Base-by-base conservation (phyloP, 2,797 vertebrate species). In the Pipistrellus kuhlii region DNA sequence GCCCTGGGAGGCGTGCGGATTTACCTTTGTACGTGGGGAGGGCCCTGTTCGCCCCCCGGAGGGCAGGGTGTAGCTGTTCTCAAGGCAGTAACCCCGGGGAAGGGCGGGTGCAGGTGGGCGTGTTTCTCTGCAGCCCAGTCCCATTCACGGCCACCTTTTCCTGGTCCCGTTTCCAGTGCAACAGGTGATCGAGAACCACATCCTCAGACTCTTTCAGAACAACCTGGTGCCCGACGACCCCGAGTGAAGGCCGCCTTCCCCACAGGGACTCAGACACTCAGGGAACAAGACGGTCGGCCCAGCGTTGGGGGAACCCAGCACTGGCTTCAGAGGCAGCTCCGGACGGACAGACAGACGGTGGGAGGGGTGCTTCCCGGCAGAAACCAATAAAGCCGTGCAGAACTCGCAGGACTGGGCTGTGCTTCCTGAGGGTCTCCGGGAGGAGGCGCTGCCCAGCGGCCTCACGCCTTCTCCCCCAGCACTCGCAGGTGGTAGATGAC, bases 141-240 rank as follows among this genome's bases (percentile, higher is more conserved):
- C 72, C 6, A 0, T 59, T 94, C 59, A 73, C 11, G 0, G 73
- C 32, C 27, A 5, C 32, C 12, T 21, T 46, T 32, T 12, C 46
- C 76, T 21, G 10, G 2, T 81, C 77, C 87, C 66, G 18, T 83
- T 32, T 0, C 69, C 59, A 99, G 99, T 99, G 95, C 99, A 99
- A 97, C 99, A 99, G 98, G 99, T 99, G 13, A 99, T 99, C 0
- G 99, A 99, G 98, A 99, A 98, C 91, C 99, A 99, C 93, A 99
- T 99, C 98, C 98, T 99, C 94, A 99, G 98, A 97, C 98, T 99
- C 41, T 99, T 99, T 97, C 99, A 96, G 95, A 97, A 80, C n/a
- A 98, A 96, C 88, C 91, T 96, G 71, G 87, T 95, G 41, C 96
- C 96, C 2, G 10, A 48, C 0, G 91, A 80, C 64, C 92, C 51